Percentiles rank a stretch among this genome's conserved stretches.
These are phyloP conservation scores for Patella ulyssiponensis DNA, from an alignment of 2,888 invertebrate genomes.

Conservation along the genomic window DNA sequence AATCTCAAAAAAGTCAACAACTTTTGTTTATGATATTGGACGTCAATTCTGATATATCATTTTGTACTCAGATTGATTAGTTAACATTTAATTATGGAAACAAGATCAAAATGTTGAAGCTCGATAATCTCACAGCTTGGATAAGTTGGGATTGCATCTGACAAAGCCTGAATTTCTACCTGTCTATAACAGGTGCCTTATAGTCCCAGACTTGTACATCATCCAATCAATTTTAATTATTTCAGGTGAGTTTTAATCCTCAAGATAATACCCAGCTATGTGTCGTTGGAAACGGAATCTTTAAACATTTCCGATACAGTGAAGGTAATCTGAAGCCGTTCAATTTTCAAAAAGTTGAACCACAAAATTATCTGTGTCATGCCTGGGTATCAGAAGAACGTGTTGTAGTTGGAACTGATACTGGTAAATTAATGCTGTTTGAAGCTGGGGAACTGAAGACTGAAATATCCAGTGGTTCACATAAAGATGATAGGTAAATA, in stretches of 20 bases:
- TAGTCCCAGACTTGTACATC: no score
- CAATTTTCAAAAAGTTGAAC: constrained; percentile 87
- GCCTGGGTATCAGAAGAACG: constrained; percentile 89
- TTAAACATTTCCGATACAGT: constrained; percentile 83
- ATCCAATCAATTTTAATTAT: not conserved
- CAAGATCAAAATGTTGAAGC: no score
- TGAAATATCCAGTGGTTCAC: constrained; percentile 65
- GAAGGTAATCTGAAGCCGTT: constrained; percentile 87
- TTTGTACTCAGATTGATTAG: no score
- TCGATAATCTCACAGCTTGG: no score
- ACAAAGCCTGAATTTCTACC: no score
- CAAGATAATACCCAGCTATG: constrained; percentile 83
- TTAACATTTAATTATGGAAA: no score
- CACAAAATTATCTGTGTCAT: constrained; percentile 81
- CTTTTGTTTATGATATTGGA: no score
- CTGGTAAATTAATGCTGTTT: constrained; percentile 83
- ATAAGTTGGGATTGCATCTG: no score
- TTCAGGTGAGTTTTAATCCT: constrained; percentile 84
- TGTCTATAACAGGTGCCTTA: no score
- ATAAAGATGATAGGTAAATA: constrained; percentile 49
- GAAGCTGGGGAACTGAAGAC: constrained; percentile 86
- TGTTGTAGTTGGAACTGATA: constrained; percentile 85
- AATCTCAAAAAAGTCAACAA: no score
- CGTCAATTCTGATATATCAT: no score
- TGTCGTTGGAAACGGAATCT: constrained; percentile 78